phyloP scores from a whole-genome alignment of 2,888 invertebrate species.

The Monoplex corrugatus region DNA sequence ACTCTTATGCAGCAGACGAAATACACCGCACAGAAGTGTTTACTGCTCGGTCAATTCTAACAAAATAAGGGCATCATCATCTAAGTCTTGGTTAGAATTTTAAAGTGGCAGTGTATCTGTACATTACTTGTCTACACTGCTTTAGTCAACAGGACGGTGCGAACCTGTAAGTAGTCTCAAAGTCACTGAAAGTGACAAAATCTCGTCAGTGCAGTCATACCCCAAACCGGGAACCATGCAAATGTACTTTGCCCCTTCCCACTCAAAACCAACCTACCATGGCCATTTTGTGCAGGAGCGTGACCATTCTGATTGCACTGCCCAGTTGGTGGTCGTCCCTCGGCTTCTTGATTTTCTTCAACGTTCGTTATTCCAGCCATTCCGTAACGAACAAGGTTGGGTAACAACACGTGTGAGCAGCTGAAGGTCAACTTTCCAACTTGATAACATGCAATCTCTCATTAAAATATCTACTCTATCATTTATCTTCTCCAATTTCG shows the following conservation, averaged over 20 bases:
- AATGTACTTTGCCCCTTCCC: constrained; percentile 50
- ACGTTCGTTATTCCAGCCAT: constrained; percentile 72
- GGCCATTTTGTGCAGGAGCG: constrained; percentile 52
- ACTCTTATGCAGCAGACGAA: too few relatives aligned
- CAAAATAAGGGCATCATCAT: too few relatives aligned
- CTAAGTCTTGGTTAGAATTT: too few relatives aligned
- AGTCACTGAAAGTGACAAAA: too few relatives aligned
- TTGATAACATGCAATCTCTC: constrained; percentile 11
- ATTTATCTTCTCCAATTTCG: neutral
- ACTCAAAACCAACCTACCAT: constrained; percentile 52
- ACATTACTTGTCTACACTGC: too few relatives aligned
- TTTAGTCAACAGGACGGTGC: too few relatives aligned
- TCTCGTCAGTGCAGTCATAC: too few relatives aligned
- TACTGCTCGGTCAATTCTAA: too few relatives aligned
- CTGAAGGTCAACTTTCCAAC: constrained; percentile 58
- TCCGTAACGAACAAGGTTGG: constrained; percentile 39
- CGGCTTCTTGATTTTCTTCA: constrained; percentile 59
- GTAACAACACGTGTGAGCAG: constrained; percentile 59
- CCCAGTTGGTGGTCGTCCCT: constrained; percentile 46
- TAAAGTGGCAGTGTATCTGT: too few relatives aligned
- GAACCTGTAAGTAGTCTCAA: too few relatives aligned
- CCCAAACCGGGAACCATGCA: too few relatives aligned
- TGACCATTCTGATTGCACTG: constrained; percentile 41
- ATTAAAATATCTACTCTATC: neutral
- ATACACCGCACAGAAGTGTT: too few relatives aligned